phyloP scores from a whole-genome alignment of 2,888 invertebrate genomes.

The Villa cingulata region DNA sequence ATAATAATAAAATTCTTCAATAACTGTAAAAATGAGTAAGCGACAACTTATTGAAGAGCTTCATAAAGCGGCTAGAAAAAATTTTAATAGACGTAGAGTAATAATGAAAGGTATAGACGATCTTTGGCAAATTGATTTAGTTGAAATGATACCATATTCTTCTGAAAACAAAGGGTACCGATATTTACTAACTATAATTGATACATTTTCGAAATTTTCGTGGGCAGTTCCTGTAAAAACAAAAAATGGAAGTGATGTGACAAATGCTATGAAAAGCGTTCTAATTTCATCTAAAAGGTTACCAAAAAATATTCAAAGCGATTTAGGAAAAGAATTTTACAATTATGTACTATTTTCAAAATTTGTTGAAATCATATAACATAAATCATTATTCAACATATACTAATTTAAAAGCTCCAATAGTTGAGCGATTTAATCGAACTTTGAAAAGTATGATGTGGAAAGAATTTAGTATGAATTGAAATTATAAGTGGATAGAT shows the following conservation, averaged over 20 bases:
- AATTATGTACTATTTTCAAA: too few species aligned
- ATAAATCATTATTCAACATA: slow-evolving; percentile 2
- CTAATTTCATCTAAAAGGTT: too few species aligned
- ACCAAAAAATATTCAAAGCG: too few species aligned
- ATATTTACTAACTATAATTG: slow-evolving; percentile 28
- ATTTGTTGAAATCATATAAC: not conserved
- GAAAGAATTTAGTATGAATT: slow-evolving; percentile 1
- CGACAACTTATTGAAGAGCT: slow-evolving; percentile 21
- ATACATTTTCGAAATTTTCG: slow-evolving; percentile 29
- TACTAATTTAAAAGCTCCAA: slow-evolving; percentile 1
- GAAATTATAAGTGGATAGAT: slow-evolving; percentile 1
- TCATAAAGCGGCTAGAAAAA: slow-evolving; percentile 26
- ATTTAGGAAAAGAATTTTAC: too few species aligned
- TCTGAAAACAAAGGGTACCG: slow-evolving; percentile 22
- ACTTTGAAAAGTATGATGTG: too few species aligned
- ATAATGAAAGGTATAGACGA: too few species aligned
- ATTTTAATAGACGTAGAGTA: slow-evolving; percentile 27
- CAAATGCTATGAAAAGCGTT: not conserved
- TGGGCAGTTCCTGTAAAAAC: slow-evolving; percentile 25
- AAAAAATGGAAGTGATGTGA: slow-evolving; percentile 16
- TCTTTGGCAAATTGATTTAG: too few species aligned
- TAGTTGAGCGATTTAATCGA: too few species aligned
- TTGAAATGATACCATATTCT: slow-evolving; percentile 22
- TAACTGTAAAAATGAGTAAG: too few species aligned
- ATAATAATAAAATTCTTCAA: too few species aligned